A percentile compares a stretch with the other conserved stretches of the same genome.
phyloP scores from a whole-genome alignment of 2,797 vertebrate species.

The Acropternis orthonyx region DNA sequence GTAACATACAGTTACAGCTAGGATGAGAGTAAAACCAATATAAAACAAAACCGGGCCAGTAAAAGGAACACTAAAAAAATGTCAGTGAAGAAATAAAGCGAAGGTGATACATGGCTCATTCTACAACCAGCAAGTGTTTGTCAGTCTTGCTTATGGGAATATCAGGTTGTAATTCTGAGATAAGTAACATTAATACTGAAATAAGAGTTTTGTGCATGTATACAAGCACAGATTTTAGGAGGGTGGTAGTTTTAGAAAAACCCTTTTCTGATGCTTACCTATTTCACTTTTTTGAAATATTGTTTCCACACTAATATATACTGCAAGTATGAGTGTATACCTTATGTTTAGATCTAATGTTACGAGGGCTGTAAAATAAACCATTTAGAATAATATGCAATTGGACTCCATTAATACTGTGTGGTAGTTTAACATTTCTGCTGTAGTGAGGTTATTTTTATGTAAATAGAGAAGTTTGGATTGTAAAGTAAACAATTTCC shows the following conservation, averaged over 20 bases:
- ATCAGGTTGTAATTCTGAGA: not conserved
- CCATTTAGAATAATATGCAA: constrained; percentile 9
- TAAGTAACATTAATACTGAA: not conserved
- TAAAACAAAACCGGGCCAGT: not conserved
- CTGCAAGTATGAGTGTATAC: not conserved
- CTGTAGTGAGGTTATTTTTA: constrained; percentile 58
- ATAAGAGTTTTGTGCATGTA: not conserved
- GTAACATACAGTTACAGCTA: not conserved
- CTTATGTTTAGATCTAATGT: constrained; percentile 11
- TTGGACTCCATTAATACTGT: constrained; percentile 24
- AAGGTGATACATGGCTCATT: not conserved
- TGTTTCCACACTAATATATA: not conserved
- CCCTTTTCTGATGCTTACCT: not conserved
- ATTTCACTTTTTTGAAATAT: not conserved
- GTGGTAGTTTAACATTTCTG: constrained; percentile 48
- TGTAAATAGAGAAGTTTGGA: constrained; percentile 59
- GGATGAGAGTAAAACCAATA: not conserved
- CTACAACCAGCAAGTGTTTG: not conserved
- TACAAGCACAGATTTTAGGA: not conserved
- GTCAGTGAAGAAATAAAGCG: not conserved
- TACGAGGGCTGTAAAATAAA: constrained; percentile 20
- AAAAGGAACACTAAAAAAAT: constrained; percentile 15
- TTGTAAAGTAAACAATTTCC: constrained; percentile 69
- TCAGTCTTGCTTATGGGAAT: not conserved
- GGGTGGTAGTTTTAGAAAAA: not conserved